Conservation (phyloP, 2,888 invertebrate genomes). For the Parnassius apollo region DNA sequence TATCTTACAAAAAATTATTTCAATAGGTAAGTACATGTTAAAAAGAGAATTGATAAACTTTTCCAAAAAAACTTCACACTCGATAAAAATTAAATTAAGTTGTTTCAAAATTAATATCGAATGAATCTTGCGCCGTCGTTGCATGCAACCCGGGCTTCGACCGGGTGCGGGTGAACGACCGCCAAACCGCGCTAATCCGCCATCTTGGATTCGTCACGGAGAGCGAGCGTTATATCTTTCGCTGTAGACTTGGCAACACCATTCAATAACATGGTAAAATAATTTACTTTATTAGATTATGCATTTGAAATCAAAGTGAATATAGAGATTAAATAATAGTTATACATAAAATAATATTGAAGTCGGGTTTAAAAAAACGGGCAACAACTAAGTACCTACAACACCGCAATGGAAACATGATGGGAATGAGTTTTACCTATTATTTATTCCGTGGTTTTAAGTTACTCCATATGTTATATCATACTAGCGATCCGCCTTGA, state of each 20-base stretch:
- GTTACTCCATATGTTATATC: too few species aligned
- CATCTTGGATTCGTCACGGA: conserved; percentile 78
- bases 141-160: conserved; percentile 52
- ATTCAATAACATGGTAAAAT: conserved; percentile 30
- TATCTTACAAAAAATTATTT: too few species aligned
- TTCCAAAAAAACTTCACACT: conserved; percentile 17
- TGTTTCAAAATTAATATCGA: conserved; percentile 42
- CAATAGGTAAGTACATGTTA: conserved; percentile 3
- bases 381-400: too few species aligned
- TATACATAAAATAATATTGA: too few species aligned
- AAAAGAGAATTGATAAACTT: conserved; percentile 12
- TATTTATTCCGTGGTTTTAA: too few species aligned
- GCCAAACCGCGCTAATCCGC: conserved; percentile 75
- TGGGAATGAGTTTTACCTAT: too few species aligned
- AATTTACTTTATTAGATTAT: conserved; percentile 19
- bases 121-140: conserved; percentile 50
- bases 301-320: conserved; percentile 12
- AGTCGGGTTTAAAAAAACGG: too few species aligned
- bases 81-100: conserved; percentile 27
- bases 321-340: too few species aligned
- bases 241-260: conserved; percentile 49
- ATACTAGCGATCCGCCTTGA: too few species aligned
- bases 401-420: too few species aligned
- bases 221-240: conserved; percentile 69
- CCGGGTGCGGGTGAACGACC: conserved; percentile 72